phyloP scores from a whole-genome alignment of 1,140 invertebrate species.

The Latrodectus geometricus region DNA sequence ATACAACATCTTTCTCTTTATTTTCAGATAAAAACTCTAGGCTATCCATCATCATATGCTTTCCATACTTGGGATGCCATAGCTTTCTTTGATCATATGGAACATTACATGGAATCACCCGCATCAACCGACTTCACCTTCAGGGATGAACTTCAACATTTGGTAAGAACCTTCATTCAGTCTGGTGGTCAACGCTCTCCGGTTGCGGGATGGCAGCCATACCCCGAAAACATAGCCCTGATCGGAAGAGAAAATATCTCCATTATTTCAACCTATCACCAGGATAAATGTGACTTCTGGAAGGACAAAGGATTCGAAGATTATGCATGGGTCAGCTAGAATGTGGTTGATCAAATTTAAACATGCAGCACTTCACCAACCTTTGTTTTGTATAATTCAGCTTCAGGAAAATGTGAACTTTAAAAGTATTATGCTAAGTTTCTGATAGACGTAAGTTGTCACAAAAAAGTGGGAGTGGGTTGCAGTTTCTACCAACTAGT shows the following conservation, averaged over 20 bases:
- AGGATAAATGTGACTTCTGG: constrained; percentile 58
- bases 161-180: constrained; percentile 57
- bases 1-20: no score
- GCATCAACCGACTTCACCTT: constrained; percentile 46
- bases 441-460: not conserved
- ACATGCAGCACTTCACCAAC: not conserved
- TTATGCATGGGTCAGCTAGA: constrained; percentile 63
- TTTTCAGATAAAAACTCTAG: constrained; percentile 59
- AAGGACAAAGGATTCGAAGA: constrained; percentile 52
- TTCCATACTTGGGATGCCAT: constrained; percentile 64
- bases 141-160: constrained; percentile 53
- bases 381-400: not conserved
- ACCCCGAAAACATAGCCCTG: constrained; percentile 38
- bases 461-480: not conserved
- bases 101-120: constrained; percentile 61
- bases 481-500: not conserved
- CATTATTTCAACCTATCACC: constrained; percentile 32
- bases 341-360: no score
- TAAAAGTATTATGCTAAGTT: not conserved
- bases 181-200: constrained; percentile 9
- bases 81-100: constrained; percentile 63
- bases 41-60: constrained; percentile 56
- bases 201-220: constrained; percentile 27
- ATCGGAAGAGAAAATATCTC: constrained; percentile 46
- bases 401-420: not conserved